Base-by-base conservation (phyloP, 2,797 vertebrate genomes). In the Denticeps clupeoides region DNA sequence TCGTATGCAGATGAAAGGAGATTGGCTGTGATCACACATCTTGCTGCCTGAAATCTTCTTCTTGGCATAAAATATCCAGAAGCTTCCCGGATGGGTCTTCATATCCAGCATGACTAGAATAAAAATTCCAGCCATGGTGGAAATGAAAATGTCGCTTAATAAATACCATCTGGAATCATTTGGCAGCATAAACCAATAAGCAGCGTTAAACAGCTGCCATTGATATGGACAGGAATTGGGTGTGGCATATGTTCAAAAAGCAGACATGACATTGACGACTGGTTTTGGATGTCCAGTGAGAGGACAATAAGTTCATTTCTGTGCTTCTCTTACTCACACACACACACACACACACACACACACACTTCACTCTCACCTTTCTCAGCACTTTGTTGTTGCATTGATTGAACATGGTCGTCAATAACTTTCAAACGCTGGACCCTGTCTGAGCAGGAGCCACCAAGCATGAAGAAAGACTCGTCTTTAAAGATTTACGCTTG, bases 371-470 rank as follows among this genome's bases (percentile, higher is more conserved):
- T 47, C 59, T 71, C 55, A 24, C 55, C 58, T 59, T 56, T 40
- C 41, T 77, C 69, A 68, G 57, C 71, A 75, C 73, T 81, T 74
- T 79, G 76, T 79, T 78, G 70, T 75, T 70, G 68, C 65, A 82
- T 78, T 72, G 79, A 83, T 75, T 71, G 60, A 69, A 77, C 73
- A 72, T 65, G 64, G 51, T 55, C 56, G 62, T 82, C 80, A 69
- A 80, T 81, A 74, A 71, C 71, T 77, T 79, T 85, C 72, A 81
- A 74, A 83, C 75, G 70, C 62, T 63, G 67, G 71, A 67, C 67
- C 65, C 74, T 76, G 67, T 81, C 65, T 81, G 71, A 75, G 80
- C 73, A 72, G 63, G 64, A 60, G 70, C 73, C 54, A 25, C 64
- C 67, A 61, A 75, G 73, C 74, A 74, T 82, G 77, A 82, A 81